Evolutionary conservation across 2,113 vertebrate genomes (phyloP).

Genomic region (Elanoides forficatus): DNA sequence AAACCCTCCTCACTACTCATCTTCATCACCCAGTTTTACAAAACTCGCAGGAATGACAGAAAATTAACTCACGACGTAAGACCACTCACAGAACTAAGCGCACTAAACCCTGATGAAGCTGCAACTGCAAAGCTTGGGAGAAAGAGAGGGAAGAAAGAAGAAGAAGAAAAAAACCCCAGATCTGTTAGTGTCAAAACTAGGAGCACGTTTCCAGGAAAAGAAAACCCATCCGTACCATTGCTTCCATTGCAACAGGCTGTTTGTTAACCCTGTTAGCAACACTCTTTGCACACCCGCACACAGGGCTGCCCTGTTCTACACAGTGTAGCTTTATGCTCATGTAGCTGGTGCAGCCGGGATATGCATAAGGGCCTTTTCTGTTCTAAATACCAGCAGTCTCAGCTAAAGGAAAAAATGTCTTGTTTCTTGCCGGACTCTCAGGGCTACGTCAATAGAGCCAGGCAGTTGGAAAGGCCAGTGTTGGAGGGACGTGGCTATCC

Average conservation of each 20-base stretch:
- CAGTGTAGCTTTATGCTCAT: constrained; percentile 1
- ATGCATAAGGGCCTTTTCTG: constrained; percentile 21
- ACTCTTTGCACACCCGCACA: neutral
- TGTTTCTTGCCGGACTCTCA: neutral
- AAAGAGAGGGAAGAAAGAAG: neutral
- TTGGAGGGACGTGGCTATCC: neutral
- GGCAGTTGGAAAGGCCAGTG: neutral
- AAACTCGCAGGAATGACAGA: accelerated
- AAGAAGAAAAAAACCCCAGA: too few species aligned
- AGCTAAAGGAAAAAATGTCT: constrained; percentile 10
- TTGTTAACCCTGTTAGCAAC: neutral
- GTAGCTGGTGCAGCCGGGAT: neutral
- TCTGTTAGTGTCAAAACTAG: neutral
- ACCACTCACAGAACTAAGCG: accelerated
- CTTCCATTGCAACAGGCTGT: neutral
- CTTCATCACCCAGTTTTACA: neutral
- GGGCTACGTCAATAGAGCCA: constrained; percentile 6
- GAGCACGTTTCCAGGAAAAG: neutral
- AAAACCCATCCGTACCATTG: neutral
- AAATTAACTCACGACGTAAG: accelerated
- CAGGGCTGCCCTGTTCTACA: constrained; percentile 45
- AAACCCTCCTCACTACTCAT: neutral
- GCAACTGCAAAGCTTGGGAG: neutral
- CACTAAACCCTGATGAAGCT: accelerated
- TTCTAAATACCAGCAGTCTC: neutral